phyloP scores from a whole-genome alignment of 2,797 vertebrate species.

The Rallus crepitans region DNA sequence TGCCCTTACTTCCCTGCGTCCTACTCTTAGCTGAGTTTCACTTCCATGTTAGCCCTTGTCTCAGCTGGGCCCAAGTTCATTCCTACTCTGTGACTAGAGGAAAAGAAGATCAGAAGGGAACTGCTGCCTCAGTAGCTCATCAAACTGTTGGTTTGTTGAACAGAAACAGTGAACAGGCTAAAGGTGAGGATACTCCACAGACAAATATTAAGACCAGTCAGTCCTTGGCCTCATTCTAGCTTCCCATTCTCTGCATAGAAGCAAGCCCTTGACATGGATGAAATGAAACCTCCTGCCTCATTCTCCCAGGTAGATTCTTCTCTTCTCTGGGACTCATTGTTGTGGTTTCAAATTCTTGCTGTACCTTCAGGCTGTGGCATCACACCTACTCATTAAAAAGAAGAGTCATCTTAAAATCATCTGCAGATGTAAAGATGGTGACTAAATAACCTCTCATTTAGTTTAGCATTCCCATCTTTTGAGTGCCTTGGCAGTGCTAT shows the following conservation, averaged over 20 bases:
- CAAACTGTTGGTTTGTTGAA: background rate
- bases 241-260: background rate
- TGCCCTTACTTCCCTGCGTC: background rate
- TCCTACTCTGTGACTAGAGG: background rate
- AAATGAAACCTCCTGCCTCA: background rate
- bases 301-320: background rate
- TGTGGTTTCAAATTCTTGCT: conserved; percentile 2
- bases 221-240: background rate
- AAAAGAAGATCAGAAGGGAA: background rate
- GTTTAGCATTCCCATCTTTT: background rate
- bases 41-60: background rate
- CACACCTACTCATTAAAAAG: conserved; percentile 5
- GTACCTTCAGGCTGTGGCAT: background rate
- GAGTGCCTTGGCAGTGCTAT: background rate
- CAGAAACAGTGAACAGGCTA: background rate
- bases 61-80: background rate
- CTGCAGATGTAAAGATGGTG: background rate
- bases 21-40: background rate
- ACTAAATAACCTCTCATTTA: conserved; percentile 6
- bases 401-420: background rate
- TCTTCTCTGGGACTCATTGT: background rate
- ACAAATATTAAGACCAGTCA: background rate
- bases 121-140: background rate
- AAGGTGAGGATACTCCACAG: background rate
- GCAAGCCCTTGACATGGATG: background rate